Conservation (phyloP, 2,113 vertebrate species). For the Vidua chalybeata region DNA sequence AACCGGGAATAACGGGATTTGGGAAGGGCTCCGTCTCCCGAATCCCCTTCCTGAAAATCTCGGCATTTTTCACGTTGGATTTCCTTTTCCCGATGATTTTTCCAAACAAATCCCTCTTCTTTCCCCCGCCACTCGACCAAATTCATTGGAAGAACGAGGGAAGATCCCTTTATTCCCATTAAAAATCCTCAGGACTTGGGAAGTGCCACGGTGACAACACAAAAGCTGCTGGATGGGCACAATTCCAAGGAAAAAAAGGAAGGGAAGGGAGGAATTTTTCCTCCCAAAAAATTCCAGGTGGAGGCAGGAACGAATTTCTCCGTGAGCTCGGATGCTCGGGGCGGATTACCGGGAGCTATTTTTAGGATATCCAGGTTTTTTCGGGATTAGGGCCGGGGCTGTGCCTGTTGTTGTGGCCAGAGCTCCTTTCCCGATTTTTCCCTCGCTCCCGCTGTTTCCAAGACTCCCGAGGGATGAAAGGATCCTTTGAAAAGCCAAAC, state of each 20-base stretch:
- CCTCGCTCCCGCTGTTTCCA: constrained; percentile 17
- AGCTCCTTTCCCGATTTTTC: neutral
- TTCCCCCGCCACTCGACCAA: fast-evolving
- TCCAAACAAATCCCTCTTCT: neutral
- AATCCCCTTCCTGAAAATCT: neutral
- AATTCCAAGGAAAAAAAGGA: neutral
- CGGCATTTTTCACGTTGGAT: fast-evolving
- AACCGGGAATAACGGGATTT: neutral
- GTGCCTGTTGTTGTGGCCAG: neutral
- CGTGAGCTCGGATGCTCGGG: fast-evolving
- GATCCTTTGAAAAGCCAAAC: constrained; percentile 39
- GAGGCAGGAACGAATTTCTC: neutral
- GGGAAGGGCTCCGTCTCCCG: neutral
- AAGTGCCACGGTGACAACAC: fast-evolving
- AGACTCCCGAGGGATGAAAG: constrained; percentile 49
- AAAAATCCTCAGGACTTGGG: neutral
- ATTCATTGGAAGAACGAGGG: fast-evolving
- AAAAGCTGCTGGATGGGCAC: neutral
- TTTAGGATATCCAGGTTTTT: neutral
- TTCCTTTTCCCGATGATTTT: neutral
- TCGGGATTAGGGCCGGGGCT: neutral
- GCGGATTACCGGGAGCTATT: neutral
- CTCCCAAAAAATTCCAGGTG: neutral
- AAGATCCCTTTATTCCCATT: neutral
- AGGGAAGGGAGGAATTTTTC: neutral